Base-by-base conservation (phyloP, 2,797 vertebrate genomes). In the Margarornis squamiger region DNA sequence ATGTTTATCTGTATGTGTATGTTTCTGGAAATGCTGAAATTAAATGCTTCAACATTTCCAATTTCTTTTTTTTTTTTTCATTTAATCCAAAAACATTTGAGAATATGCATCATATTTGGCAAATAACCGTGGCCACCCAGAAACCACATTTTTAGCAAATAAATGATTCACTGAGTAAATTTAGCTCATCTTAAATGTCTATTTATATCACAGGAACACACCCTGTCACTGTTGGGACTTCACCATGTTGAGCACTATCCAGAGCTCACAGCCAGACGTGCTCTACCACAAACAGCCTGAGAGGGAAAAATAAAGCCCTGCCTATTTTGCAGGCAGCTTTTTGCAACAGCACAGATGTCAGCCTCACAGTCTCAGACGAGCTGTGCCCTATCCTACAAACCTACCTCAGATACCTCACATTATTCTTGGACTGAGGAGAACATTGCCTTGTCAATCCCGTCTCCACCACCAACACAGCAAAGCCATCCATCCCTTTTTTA, bases 141-240 rank as follows among this genome's bases (percentile, higher is more conserved):
- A 93, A 95, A 96, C 94, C 92, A 86, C 92, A 94, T 79, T 96
- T 97, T 96, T 96, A 95, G 95, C 93, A 95, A 97, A 97, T 97
- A 96, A 96, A 87, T 97, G 96, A 97, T 96, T 97, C 96, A 97
- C 86, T 49, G 71, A 87, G 88, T 92, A 97, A 95, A 96, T 95
- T 96, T 96, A 96, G 93, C 95, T 93, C 96, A 94, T 97, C 92
- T 96, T 93, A 95, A 96, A 93, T 59, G 73, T 70, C 94, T 96
- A 97, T 96, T 97, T 94, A 95, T 96, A 95, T 86, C 95, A 52
- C 32, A 0, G 79, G 82, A 96, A 91, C 95, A 96, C 93, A 94
- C 95, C 95, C 96, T 95, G 95, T 96, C 92, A 84, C 92, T 92
- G 91, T 62, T 93, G 94, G 89, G 93, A 81, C 93, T 92, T 96